Base-by-base conservation (phyloP, 1,140 invertebrate species). In the Globodera ellingtonae region DNA sequence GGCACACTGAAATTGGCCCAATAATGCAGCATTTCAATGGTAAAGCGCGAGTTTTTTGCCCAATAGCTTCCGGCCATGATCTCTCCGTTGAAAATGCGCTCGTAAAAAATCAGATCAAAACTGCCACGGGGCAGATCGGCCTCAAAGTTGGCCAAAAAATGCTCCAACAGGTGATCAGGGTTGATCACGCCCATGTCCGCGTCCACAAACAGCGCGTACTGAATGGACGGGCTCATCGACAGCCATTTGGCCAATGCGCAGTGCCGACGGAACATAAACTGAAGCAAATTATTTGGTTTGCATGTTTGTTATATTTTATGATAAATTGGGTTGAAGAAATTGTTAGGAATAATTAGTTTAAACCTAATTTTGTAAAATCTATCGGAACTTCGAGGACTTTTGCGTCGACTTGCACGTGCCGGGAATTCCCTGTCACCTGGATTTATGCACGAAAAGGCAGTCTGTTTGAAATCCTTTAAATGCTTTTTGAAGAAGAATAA, bases 231-330 rank as follows among this genome's bases (percentile, higher is more conserved):
- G 24, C 24, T 65, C 18, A 62, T 35, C 1, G 50, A 48, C 52
- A 85, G 73, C 44, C 82, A 69, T n/a, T 83, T 48, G 6, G 85
- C 77, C 24, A 87, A 44, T n/a, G 82, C 83, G 50, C 84, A 85
- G 46, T 85, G 84, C 10, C 84, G 85, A n/a, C 79, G 84, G 48
- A 85, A 85, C 83, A 87, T 87, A 48, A 85, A 86, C 84, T 85
- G 52, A 59, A 86, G 35, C 4, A 66, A 84, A 83, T 13, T 21
- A 3, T 4, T n/a, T 6, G 24, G 35, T 35, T 35, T 35, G 35
- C 35, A 35, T 35, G 35, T 35, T 35, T 35, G 35, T 35, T 35
- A 35, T 35, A 35, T 35, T 35, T 35, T 35, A 35, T 35, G 35
- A 35, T 35, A 35, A 35, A 1, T 35, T 35, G 35, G 35, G 35